A percentile compares a stretch with the other conserved stretches of the same genome.
phyloP scores from a whole-genome alignment of 2,113 vertebrate species.

The Sciurus niger region DNA sequence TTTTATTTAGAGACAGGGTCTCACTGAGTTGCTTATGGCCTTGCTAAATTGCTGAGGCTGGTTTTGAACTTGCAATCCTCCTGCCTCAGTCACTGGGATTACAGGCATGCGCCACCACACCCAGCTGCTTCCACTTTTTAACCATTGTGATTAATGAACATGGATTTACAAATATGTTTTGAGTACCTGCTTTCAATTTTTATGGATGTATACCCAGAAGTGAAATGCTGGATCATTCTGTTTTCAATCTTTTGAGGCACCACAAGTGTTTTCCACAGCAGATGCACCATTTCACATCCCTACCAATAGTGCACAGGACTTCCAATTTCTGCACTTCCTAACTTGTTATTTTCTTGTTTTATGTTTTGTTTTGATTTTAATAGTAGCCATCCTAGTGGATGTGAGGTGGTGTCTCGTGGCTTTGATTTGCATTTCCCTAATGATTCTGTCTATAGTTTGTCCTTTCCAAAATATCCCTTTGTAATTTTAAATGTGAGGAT shows the following conservation, averaged over 20 bases:
- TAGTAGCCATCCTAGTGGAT: not conserved
- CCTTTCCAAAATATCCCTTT: conserved; percentile 8
- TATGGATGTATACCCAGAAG: not conserved
- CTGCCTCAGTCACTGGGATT: too few relatives aligned
- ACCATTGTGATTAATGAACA: not conserved
- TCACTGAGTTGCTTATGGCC: too few relatives aligned
- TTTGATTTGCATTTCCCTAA: not conserved
- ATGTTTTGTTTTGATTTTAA: not conserved
- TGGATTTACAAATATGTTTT: not conserved
- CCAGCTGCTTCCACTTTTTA: not conserved
- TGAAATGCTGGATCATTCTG: not conserved
- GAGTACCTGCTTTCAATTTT: not conserved
- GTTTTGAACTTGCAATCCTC: too few relatives aligned
- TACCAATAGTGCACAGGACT: not conserved
- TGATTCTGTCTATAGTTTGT: not conserved
- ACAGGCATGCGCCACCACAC: too few relatives aligned
- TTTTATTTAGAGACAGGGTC: too few relatives aligned
- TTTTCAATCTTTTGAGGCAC: not conserved
- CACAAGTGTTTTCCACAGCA: not conserved
- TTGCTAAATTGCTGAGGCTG: too few relatives aligned
- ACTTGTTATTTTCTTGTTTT: not conserved
- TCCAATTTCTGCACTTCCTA: not conserved
- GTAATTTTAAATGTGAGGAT: not conserved
- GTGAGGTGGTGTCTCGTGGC: not conserved
- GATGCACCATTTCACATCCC: not conserved